These are phyloP conservation scores for Metopia argyrocephala DNA, from an alignment of 2,888 invertebrate genomes.

Conservation along the genomic window DNA sequence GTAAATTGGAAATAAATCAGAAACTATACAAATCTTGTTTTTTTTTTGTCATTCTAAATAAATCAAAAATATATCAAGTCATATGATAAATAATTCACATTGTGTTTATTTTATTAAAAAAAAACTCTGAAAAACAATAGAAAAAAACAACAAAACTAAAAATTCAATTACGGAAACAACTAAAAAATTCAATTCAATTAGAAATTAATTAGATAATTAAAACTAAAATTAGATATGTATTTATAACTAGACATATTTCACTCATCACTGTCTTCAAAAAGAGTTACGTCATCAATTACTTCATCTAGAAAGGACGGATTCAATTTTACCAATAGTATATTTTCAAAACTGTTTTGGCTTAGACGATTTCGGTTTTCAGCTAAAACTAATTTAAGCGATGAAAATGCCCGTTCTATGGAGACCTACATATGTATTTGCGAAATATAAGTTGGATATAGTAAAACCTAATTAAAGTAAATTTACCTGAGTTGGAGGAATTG, in stretches of 20 bases:
- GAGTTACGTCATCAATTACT: background rate
- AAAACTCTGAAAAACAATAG: too few relatives aligned
- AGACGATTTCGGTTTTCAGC: conserved; percentile 28
- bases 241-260: background rate
- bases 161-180: too few relatives aligned
- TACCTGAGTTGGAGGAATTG: conserved; percentile 44
- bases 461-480: background rate
- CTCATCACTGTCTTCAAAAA: background rate
- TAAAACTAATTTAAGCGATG: conserved; percentile 19
- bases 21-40: too few relatives aligned
- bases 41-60: too few relatives aligned
- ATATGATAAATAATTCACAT: too few relatives aligned
- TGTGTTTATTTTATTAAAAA: too few relatives aligned
- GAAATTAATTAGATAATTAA: too few relatives aligned
- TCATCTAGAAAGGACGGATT: conserved; percentile 21
- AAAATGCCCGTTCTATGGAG: conserved; percentile 26
- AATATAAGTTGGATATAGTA: background rate
- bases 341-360: conserved; percentile 19
- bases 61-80: too few relatives aligned
- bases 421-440: conserved; percentile 6
- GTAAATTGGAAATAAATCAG: too few relatives aligned
- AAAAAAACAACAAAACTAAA: too few relatives aligned
- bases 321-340: conserved; percentile 28
- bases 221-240: too few relatives aligned
- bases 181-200: too few relatives aligned